Base-by-base conservation (phyloP, 1,140 invertebrate genomes). In the Epicauta chinensis region DNA sequence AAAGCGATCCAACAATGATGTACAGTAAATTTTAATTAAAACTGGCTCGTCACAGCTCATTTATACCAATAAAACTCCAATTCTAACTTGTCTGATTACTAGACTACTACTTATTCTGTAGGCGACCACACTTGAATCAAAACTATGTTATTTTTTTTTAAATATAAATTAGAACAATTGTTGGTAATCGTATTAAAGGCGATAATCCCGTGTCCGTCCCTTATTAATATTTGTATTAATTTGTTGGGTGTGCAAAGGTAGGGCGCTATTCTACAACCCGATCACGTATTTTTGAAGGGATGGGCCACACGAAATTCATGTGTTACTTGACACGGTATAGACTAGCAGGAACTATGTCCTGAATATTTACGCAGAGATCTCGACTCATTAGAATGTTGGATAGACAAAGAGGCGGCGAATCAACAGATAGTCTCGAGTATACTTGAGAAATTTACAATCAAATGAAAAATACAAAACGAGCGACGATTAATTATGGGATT, bases 171-270 rank as follows among this genome's bases (percentile, higher is more conserved):
- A n/a, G n/a, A n/a, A n/a, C n/a, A n/a, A n/a, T n/a, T n/a, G n/a
- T n/a, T n/a, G n/a, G 7, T 23, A 23, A 7, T 23, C 7, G 23
- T 23, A 23, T 5, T 23, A 23, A 23, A 23, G 7, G 7, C 23
- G 23, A 23, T 23, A 23, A 23, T 47, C 38, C 13, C 23, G 36
- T 49, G 46, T 49, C 14, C 46, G 40, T 39, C 46, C 46, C 46
- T 49, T 40, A 49, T 49, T 49, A 49, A 49, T 49, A 49, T 49
- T 49, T 40, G n/a, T n/a, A 49, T 49, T 49, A 49, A 49, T 49
- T 49, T 49, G 32, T 14, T 39, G 36, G 46, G 46, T 40, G 46
- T 49, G 46, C 12, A 1, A 31, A 49, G 46, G 46, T 49, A 49
- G 46, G 46, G 46, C 31, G 37, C 23, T 5, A 23, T 29, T 49